Percentiles rank a stretch among this genome's conserved stretches.
Conservation (phyloP, 92 coral and sea anemone species). For the Zoanthus solanderi region DNA sequence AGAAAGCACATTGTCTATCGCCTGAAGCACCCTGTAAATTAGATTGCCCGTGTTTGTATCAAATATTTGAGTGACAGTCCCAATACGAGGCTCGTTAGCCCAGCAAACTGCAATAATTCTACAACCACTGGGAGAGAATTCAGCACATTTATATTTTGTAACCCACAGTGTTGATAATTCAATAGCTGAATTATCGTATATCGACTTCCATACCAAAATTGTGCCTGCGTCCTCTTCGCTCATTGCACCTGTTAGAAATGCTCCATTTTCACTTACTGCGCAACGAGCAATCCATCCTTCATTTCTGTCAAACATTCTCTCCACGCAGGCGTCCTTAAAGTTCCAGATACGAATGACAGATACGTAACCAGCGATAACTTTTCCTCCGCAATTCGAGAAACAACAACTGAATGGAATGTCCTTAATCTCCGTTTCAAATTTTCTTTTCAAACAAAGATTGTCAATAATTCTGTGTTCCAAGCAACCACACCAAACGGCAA, state of each 20-base stretch:
- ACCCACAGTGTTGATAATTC: not conserved
- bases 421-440: not conserved
- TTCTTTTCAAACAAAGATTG: not conserved
- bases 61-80: not conserved
- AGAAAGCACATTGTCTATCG: not conserved
- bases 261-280: conserved; percentile 2
- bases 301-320: not conserved
- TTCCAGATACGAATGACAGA: not conserved
- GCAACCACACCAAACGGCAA: too few species aligned
- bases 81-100: too few species aligned
- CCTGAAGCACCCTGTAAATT: not conserved
- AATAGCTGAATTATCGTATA: not conserved
- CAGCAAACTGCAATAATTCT: conserved; percentile 7
- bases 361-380: not conserved
- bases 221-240: not conserved
- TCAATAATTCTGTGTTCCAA: too few species aligned
- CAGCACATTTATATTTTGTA: conserved; percentile 10
- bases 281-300: conserved; percentile 2
- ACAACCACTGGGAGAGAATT: conserved; percentile 2
- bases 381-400: not conserved
- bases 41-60: not conserved
- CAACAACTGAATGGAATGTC: not conserved
- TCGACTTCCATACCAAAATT: not conserved
- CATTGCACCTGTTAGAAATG: not conserved
- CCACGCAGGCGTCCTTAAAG: conserved; percentile 2